These are phyloP conservation scores for Drosophila niveifrons DNA, from an alignment of 2,888 invertebrate species.

Conservation along the genomic window DNA sequence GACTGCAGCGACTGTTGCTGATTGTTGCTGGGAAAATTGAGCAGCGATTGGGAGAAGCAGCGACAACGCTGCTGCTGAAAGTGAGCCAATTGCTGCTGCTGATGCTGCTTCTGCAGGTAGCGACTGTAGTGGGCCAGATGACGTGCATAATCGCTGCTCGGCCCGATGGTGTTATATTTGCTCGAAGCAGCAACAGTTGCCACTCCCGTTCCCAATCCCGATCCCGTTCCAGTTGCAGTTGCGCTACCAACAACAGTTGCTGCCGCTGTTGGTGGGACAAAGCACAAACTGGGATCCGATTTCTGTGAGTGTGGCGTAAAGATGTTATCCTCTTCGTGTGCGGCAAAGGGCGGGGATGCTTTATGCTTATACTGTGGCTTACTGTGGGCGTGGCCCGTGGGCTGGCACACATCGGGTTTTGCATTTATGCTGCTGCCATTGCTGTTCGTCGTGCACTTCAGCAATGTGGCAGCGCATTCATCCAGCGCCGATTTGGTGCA, in stretches of 20 bases:
- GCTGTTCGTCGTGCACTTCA: constrained; percentile 83
- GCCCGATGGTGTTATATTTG: constrained; percentile 85
- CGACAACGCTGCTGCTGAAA: constrained; percentile 82
- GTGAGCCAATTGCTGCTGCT: constrained; percentile 80
- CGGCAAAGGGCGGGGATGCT: constrained; percentile 70
- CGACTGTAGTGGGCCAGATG: constrained; percentile 83
- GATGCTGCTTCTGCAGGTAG: constrained; percentile 78
- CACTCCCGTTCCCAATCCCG: constrained; percentile 31
- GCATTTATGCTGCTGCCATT: constrained; percentile 58
- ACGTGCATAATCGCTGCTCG: constrained; percentile 84
- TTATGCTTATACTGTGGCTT: constrained; percentile 45
- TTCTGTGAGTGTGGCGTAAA: constrained; percentile 78
- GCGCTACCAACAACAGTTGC: constrained; percentile 46
- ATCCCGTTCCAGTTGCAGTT: constrained; percentile 45
- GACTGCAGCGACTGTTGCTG: constrained; percentile 52
- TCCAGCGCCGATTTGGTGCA: constrained; percentile 81
- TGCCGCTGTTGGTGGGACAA: constrained; percentile 62
- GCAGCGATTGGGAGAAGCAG: constrained; percentile 85
- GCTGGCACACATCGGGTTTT: constrained; percentile 69
- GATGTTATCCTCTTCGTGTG: constrained; percentile 81
- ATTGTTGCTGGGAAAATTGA: constrained; percentile 84
- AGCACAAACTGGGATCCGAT: constrained; percentile 80
- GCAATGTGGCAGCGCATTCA: constrained; percentile 84
- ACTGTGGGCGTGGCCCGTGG: constrained; percentile 40
- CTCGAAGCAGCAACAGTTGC: constrained; percentile 63